A percentile compares a stretch with the other conserved stretches of the same genome.
These are phyloP conservation scores for Tautogolabrus adspersus DNA, from an alignment of 2,113 vertebrate species.

Conservation along the genomic window DNA sequence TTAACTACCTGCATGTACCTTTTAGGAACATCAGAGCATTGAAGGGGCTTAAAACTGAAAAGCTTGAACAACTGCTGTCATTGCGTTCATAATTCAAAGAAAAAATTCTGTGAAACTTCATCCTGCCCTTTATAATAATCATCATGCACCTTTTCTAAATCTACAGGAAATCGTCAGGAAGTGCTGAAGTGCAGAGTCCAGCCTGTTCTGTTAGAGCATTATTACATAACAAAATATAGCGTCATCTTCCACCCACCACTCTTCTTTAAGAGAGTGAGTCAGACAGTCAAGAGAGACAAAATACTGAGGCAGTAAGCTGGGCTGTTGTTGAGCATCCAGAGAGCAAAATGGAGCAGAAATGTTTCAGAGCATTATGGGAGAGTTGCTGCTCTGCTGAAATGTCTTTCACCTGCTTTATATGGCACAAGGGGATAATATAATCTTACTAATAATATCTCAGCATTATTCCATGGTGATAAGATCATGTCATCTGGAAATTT, in stretches of 20 bases:
- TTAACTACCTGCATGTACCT: slow-evolving; percentile 6
- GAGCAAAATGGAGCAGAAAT: slow-evolving; percentile 25
- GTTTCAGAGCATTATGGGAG: slow-evolving; percentile 6
- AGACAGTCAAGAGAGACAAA: slow-evolving; percentile 46
- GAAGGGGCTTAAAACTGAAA: background rate
- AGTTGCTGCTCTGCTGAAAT: slow-evolving; percentile 13
- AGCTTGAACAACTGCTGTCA: no score
- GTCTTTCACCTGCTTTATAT: background rate
- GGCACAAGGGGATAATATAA: background rate
- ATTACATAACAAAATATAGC: slow-evolving; percentile 67
- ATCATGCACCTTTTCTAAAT: background rate
- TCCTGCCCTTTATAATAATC: background rate
- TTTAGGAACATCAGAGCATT: slow-evolving; percentile 5
- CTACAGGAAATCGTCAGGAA: background rate
- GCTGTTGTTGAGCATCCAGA: slow-evolving; percentile 20
- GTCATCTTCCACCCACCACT: slow-evolving; percentile 66
- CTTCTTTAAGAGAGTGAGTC: slow-evolving; percentile 71
- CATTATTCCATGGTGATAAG: background rate
- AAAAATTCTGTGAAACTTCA: no score
- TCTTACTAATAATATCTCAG: background rate
- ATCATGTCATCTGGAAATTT: background rate
- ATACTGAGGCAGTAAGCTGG: slow-evolving; percentile 16
- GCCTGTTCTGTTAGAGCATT: slow-evolving; percentile 47
- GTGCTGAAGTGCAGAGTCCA: background rate
- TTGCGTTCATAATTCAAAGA: no score